Conservation (phyloP, 2,113 vertebrate genomes). For the Martes martes region DNA sequence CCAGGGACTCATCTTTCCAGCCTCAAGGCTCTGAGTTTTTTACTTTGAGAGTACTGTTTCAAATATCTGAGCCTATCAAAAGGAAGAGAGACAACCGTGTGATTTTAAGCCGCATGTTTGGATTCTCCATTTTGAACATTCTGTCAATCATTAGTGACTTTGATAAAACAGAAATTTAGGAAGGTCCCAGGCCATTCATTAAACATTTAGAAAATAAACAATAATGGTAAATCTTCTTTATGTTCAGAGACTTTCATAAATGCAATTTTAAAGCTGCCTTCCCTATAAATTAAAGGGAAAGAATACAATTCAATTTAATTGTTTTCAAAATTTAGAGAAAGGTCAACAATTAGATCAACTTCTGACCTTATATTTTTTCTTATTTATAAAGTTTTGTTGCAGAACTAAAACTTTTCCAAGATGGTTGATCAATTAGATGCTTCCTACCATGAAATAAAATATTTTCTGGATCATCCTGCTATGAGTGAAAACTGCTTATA, state of each 20-base stretch:
- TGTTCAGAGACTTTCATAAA: background rate
- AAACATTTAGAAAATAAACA: background rate
- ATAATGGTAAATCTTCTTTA: background rate
- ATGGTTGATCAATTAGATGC: background rate
- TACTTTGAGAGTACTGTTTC: background rate
- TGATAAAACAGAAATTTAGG: background rate
- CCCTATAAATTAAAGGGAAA: background rate
- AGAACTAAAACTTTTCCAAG: background rate
- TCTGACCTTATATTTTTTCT: background rate
- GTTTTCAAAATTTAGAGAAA: background rate
- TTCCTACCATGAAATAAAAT: background rate
- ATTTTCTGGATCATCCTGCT: background rate
- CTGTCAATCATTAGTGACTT: background rate
- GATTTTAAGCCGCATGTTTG: background rate
- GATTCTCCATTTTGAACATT: background rate
- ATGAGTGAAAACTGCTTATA: background rate
- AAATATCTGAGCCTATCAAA: background rate
- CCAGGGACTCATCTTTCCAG: background rate
- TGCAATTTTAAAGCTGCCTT: background rate
- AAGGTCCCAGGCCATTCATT: background rate
- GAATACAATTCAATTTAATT: background rate
- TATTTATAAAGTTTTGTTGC: background rate
- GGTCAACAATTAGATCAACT: background rate
- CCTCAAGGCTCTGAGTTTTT: background rate
- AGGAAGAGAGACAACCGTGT: background rate